These are phyloP conservation scores for Priocnemis perturbator DNA, from an alignment of 2,888 invertebrate species.

Conservation along the genomic window DNA sequence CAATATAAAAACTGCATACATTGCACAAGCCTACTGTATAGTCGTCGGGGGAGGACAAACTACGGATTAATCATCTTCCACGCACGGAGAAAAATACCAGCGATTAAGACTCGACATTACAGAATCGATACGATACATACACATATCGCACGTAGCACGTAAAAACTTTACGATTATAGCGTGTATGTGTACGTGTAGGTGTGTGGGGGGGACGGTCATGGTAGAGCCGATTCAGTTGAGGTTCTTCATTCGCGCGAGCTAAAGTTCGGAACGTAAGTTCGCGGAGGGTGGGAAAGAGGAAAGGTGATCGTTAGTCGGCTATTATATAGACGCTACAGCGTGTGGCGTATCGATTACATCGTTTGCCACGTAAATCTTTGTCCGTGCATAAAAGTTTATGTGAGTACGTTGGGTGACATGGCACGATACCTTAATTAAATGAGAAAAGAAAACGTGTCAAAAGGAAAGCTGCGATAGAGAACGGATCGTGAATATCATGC, in stretches of 20 bases:
- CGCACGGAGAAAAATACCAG: conserved; percentile 29
- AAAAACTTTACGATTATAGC: background rate
- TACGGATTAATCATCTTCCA: conserved; percentile 28
- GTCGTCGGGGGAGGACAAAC: conserved; percentile 34
- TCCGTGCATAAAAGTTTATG: conserved; percentile 31
- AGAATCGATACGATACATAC: conserved; percentile 18
- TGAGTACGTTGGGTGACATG: conserved; percentile 46
- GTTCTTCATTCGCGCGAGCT: background rate
- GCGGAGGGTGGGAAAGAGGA: background rate
- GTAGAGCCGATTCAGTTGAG: background rate
- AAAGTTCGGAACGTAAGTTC: background rate
- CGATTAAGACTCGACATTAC: conserved; percentile 8
- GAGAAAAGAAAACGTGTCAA: conserved; percentile 11
- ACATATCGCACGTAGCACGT: background rate
- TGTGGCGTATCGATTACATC: conserved; percentile 1
- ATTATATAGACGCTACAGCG: conserved; percentile 2
- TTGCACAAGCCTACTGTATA: conserved; percentile 59
- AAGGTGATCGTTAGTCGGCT: background rate
- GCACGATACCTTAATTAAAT: conserved; percentile 51
- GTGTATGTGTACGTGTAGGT: background rate
- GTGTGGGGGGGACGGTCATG: background rate
- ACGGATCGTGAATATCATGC: conserved; percentile 8
- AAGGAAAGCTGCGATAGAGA: conserved; percentile 11
- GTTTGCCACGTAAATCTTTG: background rate
- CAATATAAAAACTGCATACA: conserved; percentile 13